Base-by-base conservation (phyloP, 2,797 vertebrate genomes). In the Sebastolobus altivelis region DNA sequence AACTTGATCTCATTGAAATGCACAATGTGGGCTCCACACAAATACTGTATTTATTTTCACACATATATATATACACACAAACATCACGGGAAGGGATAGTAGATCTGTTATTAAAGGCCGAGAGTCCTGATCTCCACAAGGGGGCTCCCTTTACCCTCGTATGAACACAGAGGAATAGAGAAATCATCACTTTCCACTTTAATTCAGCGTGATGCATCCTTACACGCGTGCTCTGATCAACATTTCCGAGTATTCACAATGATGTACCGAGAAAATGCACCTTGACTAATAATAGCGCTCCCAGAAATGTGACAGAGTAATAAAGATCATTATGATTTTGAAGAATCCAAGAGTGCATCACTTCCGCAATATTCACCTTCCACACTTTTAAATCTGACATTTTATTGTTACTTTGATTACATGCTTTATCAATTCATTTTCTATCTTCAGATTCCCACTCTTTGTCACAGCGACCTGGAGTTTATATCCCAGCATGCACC, bases 111-210 rank as follows among this genome's bases (percentile, higher is more conserved):
- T 46, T n/a, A n/a, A 3, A 29, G 27, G 4, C 7, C 35, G 49
- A 16, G 29, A 25, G 16, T 40, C 11, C 4, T 40, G 1, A 25
- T 55, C 3, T 80, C 92, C 93, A 94, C 91, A 56, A 89, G 93
- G 91, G 86, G 93, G 79, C 93, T 70, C 88, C 66, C 85, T 94
- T 91, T 31, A 85, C 83, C 89, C 77, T 79, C 1, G 13, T 37
- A 84, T 89, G 63, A 83, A 18, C 65, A 54, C 14, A 43, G 27
- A 60, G 2, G 54, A 25, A 13, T 2, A 22, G 8, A 56, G 33
- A 69, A 29, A 20, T 46, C 20, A 27, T 22, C 35, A 69, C 27
- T 54, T 69, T 58, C 16, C 16, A 1, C 37, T 25, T 25, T 43
- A 35, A 72, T 65, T 77, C 77, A 67, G 38, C 13, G n/a, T 33